Percentiles rank a stretch among this genome's conserved stretches.
phyloP scores from a whole-genome alignment of 2,113 vertebrate species.

The human region DNA sequence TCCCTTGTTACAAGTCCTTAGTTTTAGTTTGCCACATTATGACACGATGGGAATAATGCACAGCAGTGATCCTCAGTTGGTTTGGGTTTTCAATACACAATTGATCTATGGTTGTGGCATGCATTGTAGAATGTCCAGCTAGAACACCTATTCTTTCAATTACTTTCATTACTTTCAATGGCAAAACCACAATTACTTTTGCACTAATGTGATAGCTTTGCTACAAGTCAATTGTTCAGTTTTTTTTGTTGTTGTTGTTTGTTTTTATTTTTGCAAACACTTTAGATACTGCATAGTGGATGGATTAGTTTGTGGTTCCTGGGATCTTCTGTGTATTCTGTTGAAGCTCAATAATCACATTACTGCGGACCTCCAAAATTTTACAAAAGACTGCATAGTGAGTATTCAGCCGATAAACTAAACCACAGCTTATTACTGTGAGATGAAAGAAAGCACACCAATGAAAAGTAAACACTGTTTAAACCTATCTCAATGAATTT shows the following conservation, averaged over 20 bases:
- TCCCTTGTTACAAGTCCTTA: neutral
- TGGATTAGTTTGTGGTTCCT: conserved; percentile 53
- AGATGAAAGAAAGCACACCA: conserved; percentile 58
- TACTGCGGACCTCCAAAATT: conserved; percentile 53
- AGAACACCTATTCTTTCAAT: neutral
- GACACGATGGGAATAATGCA: neutral
- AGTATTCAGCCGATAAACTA: conserved; percentile 62
- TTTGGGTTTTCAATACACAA: conserved; percentile 48
- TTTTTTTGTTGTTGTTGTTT: too few relatives aligned
- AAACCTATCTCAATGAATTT: conserved; percentile 67
- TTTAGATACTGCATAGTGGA: neutral
- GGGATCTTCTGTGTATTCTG: conserved; percentile 33
- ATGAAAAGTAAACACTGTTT: conserved; percentile 66
- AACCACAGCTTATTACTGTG: conserved; percentile 42
- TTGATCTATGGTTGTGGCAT: neutral
- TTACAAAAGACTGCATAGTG: conserved; percentile 40
- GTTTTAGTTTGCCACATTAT: conserved; percentile 28
- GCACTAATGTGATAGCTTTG: neutral
- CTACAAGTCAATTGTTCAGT: conserved; percentile 34
- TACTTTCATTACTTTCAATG: too few relatives aligned
- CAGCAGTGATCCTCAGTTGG: neutral
- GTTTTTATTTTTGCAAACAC: conserved; percentile 40
- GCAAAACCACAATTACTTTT: too few relatives aligned
- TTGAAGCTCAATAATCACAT: conserved; percentile 55
- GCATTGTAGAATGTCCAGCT: neutral